Percentiles rank a stretch among this genome's conserved stretches.
These are phyloP conservation scores for Apamea crenata DNA, from an alignment of 2,888 invertebrate genomes.

Conservation along the genomic window DNA sequence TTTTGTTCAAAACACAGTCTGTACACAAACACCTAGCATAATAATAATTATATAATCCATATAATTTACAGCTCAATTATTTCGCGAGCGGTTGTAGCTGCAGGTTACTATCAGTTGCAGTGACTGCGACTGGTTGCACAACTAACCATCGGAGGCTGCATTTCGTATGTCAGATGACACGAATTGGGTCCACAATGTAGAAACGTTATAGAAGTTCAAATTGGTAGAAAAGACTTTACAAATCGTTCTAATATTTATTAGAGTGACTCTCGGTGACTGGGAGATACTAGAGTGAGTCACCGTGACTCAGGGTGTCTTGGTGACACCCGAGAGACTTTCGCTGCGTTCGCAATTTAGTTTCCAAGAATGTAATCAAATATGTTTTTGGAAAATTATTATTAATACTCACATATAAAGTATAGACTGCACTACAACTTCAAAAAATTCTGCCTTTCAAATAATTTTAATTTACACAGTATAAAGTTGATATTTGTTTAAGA, in stretches of 20 bases:
- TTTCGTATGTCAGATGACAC: conserved; percentile 51
- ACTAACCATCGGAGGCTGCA: conserved; percentile 53
- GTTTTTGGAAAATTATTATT: too few species aligned
- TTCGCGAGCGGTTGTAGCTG: conserved; percentile 23
- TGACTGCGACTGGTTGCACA: conserved; percentile 47
- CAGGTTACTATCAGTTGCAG: conserved; percentile 47
- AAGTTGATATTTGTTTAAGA: too few species aligned
- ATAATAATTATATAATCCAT: background rate
- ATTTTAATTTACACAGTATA: too few species aligned
- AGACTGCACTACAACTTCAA: too few species aligned
- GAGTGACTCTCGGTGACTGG: background rate
- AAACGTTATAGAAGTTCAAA: conserved; percentile 32
- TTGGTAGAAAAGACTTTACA: background rate
- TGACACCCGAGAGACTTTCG: too few species aligned
- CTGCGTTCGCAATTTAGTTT: too few species aligned
- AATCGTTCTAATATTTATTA: background rate
- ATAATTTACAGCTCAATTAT: conserved; percentile 26
- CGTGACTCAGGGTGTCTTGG: background rate
- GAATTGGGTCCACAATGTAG: conserved; percentile 27
- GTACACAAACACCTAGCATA: background rate
- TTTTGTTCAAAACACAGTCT: background rate
- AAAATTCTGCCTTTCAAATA: too few species aligned
- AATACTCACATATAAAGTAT: too few species aligned
- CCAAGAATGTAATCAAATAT: too few species aligned
- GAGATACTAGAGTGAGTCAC: too few species aligned